Percentiles rank a stretch among this genome's conserved stretches.
Conservation (phyloP, 2,888 invertebrate genomes). For the Spodoptera littoralis region DNA sequence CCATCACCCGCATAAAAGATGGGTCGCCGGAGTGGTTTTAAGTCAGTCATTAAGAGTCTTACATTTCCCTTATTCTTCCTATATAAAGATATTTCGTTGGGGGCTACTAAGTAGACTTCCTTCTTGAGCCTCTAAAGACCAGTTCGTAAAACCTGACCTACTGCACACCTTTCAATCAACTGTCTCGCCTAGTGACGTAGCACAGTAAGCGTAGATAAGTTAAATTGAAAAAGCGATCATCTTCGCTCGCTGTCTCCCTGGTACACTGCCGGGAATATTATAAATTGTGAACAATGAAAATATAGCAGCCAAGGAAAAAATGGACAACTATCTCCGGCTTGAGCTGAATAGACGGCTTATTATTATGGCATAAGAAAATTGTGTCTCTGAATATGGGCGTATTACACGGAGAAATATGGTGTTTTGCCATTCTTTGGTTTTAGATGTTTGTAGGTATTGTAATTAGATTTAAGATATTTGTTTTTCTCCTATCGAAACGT, state of each 20-base stretch:
- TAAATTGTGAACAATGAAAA: slow-evolving; percentile 57
- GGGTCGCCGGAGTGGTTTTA: no score
- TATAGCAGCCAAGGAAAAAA: slow-evolving; percentile 35
- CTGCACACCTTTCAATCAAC: slow-evolving; percentile 6
- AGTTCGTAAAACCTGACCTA: neutral
- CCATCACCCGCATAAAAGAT: no score
- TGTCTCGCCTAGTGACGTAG: slow-evolving; percentile 20
- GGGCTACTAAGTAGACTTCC: no score
- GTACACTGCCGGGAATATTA: slow-evolving; percentile 56
- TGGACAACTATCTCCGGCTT: slow-evolving; percentile 13
- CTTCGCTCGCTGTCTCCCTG: slow-evolving; percentile 54
- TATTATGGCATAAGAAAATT: slow-evolving; percentile 12
- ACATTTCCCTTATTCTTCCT: no score
- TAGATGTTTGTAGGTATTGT: no score
- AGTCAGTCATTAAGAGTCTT: no score
- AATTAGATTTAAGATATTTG: no score
- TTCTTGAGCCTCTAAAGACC: neutral
- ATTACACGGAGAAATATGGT: no score
- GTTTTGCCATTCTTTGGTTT: no score
- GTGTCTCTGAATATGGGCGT: neutral
- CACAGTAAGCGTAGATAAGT: slow-evolving; percentile 69
- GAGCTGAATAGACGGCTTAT: slow-evolving; percentile 5
- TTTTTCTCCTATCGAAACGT: no score
- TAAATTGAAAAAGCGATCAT: slow-evolving; percentile 77
- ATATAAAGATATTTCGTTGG: no score